Evolutionary conservation across 2,888 invertebrate species (phyloP).

Genomic region (Chironomus riparius): DNA sequence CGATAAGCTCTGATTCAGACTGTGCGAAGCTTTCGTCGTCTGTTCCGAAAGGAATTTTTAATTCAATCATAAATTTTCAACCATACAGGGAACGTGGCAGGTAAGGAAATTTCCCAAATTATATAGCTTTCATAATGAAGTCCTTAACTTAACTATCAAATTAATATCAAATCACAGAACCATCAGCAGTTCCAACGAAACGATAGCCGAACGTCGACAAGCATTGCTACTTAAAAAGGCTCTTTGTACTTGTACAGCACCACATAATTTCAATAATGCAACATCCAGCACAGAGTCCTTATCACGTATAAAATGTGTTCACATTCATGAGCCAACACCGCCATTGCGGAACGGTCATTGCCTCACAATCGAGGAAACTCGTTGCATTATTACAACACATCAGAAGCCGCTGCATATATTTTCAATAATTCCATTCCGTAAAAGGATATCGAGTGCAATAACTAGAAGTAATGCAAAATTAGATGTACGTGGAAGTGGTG

Average conservation of each 20-base stretch:
- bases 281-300: background rate
- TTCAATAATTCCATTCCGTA: constrained; percentile 20
- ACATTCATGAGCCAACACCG: background rate
- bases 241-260: constrained; percentile 1
- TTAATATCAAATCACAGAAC: too few species aligned
- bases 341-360: background rate
- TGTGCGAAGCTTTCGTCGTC: constrained; percentile 39
- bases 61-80: background rate
- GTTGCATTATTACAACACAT: constrained; percentile 20
- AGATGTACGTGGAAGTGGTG: constrained; percentile 61
- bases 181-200: constrained; percentile 16
- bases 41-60: background rate
- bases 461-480: background rate
- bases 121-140: too few species aligned
- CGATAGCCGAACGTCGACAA: constrained; percentile 5
- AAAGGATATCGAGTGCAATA: background rate
- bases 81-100: background rate
- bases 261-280: background rate
- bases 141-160: too few species aligned
- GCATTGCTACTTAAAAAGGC: background rate
- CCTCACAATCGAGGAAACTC: background rate
- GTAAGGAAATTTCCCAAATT: too few species aligned
- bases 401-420: constrained; percentile 32
- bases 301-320: background rate
- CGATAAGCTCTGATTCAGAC: constrained; percentile 67